phyloP scores from a whole-genome alignment of 2,797 vertebrate genomes.

The Streptopelia turtur region DNA sequence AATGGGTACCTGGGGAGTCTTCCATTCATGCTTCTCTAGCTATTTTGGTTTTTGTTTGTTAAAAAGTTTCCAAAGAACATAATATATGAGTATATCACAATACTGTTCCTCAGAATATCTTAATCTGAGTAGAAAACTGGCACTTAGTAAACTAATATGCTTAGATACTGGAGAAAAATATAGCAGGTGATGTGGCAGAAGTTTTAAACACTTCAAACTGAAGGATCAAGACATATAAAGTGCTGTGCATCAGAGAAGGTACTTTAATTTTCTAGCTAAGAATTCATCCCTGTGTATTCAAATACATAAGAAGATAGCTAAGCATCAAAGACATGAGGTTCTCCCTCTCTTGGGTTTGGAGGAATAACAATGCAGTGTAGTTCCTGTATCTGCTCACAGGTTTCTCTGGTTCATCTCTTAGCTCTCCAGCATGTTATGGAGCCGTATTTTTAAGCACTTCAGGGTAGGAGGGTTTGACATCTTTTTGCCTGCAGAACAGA shows the following conservation, averaged over 20 bases:
- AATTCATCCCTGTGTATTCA: not conserved
- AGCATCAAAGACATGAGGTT: not conserved
- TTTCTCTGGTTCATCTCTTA: not conserved
- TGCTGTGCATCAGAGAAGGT: not conserved
- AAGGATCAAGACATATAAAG: not conserved
- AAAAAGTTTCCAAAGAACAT: not conserved
- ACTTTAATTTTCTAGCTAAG: not conserved
- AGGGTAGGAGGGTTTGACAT: not conserved
- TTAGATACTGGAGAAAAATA: not conserved
- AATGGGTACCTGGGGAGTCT: conserved; percentile 36
- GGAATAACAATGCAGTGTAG: not conserved
- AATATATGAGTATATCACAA: not conserved
- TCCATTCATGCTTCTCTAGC: conserved; percentile 45
- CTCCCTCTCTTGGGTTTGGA: not conserved
- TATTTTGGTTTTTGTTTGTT: conserved; percentile 36
- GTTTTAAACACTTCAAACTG: not conserved
- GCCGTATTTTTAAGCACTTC: not conserved
- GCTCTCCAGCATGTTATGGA: not conserved
- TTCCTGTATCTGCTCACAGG: not conserved
- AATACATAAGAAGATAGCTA: not conserved
- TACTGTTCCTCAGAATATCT: not conserved
- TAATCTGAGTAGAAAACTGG: not conserved
- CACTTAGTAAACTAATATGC: not conserved
- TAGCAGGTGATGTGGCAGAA: not conserved
- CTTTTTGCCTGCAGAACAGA: not conserved